Base-by-base conservation (phyloP, 2,113 vertebrate species). In the Puffinus mauretanicus region DNA sequence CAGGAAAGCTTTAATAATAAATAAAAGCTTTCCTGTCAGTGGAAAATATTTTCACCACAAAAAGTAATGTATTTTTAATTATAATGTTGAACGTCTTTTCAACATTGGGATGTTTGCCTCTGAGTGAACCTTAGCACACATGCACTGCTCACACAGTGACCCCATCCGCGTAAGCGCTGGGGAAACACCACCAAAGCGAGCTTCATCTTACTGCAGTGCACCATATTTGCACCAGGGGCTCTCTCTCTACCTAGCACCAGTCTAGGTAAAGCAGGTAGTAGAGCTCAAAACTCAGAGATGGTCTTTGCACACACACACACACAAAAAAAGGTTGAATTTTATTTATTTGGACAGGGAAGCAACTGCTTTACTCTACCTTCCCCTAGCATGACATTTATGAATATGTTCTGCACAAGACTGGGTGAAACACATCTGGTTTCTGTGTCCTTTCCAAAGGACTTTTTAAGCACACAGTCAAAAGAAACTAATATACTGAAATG, bases 11-110 rank as follows among this genome's bases (percentile, higher is more conserved):
- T 96, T 67, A 81, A 83, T 91, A 96, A 93, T 81, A 78, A 86
- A 88, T 90, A 88, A 95, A 95, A 96, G 61, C 69, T 79, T 67
- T 71, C 38, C 69, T 75, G 14, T 67, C 65, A 88, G 0, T 88
- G 79, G 67, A 78, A 96, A 93, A 72, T 49, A 91, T 82, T 94
- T 94, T 69, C 66, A 90, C 71, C 79, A 86, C 78, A 77, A 66
- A 65, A 83, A 71, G 46, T 32, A 78, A 82, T 16, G 0, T 14
- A 75, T 75, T 93, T 96, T 95, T 62, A 78, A 89, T 89, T 85
- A 54, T 19, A 70, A 82, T 15, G 21, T 61, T 85, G 79, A 77
- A 42, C 26, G 75, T 44, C 76, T 75, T 76, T 78, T 80, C 85
- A 64, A 21, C 32, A 38, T 13, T 42, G 25, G 66, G 34, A 75